These are phyloP conservation scores for Echiichthys vipera DNA, from an alignment of 2,797 vertebrate genomes.

Conservation along the genomic window DNA sequence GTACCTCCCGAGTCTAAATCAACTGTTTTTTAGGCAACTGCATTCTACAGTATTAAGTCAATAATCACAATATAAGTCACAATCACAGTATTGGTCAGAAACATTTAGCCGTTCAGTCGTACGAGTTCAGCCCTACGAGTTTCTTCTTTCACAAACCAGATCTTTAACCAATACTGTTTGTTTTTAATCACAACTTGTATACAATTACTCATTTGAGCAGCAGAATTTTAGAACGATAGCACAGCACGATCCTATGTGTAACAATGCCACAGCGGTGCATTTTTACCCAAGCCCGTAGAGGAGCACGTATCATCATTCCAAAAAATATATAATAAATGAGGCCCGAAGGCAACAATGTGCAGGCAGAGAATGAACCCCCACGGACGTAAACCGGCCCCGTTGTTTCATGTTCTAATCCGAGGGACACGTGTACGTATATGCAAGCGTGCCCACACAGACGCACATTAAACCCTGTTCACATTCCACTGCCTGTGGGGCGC, in stretches of 20 bases:
- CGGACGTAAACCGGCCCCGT: not conserved
- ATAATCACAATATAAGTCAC: not conserved
- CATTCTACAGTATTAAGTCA: not conserved
- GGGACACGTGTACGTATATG: constrained; percentile 24
- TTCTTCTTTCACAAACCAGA: not conserved
- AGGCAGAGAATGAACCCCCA: constrained; percentile 4
- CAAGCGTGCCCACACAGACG: constrained; percentile 21
- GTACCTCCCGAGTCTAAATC: too few relatives aligned
- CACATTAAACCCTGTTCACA: constrained; percentile 58
- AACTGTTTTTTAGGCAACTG: not conserved
- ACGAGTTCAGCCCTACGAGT: not conserved
- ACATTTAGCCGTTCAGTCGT: not conserved
- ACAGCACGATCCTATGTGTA: not conserved
- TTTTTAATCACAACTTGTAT: not conserved
- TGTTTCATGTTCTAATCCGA: constrained; percentile 16
- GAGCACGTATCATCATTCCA: not conserved
- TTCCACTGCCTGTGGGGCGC: constrained; percentile 51
- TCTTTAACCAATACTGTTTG: not conserved
- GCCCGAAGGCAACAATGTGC: constrained; percentile 2
- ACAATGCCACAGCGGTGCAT: not conserved
- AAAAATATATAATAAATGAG: not conserved
- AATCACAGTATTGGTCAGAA: not conserved
- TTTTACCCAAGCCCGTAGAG: not conserved
- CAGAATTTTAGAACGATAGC: not conserved
- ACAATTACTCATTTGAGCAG: too few relatives aligned